Evolutionary conservation across 1,140 invertebrate genomes (phyloP), one percentile per base, ranked within the genome.

Genomic region (Anoplolepis gracilipes): DNA sequence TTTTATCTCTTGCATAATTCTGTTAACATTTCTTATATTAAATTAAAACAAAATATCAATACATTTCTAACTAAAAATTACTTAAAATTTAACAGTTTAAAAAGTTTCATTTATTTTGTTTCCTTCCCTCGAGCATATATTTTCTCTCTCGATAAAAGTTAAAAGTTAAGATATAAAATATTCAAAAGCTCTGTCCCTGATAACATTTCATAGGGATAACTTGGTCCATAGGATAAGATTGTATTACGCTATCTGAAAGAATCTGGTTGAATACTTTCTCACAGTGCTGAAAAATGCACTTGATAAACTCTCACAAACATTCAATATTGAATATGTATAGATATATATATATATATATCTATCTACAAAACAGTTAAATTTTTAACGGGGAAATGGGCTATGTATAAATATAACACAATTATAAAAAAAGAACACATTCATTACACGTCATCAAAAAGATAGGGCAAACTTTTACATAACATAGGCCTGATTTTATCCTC

Each of bases 191-290:
- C 64, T 65, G 33, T 79, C 78, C 53, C 78, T 82, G 78, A 82
- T 61, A 82, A 73, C 16, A 82, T 82, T 82, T 33, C 36, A 49
- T 3, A 36, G 49, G 64, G 36, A n/a, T 72, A 79, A 79, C 53
- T 82, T 82, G 78, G 78, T 82, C 78, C 78, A 73, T 82, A 82
- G 78, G 65, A 61, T 33, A 72, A 61, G 78, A 82, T 82, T 82
- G 78, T 82, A 72, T 72, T 39, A 72, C 78, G 67, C 78, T 82
- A 57, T n/a, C n/a, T 4, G 33, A 36, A 6, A 82, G 65, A 22
- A 82, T 82, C n/a, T 57, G 25, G 8, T 72, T 59, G n/a, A 61
- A 7, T 82, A 82, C 78, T 82, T 82, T 82, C 78, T 82, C 36
- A 82, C 53, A 72, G 36, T 61, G 78, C 25, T 57, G 64, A 81